Percentiles rank a stretch among this genome's conserved stretches.
These are phyloP conservation scores for Nephrotoma guestfalica DNA, from an alignment of 2,888 invertebrate genomes.

Conservation along the genomic window DNA sequence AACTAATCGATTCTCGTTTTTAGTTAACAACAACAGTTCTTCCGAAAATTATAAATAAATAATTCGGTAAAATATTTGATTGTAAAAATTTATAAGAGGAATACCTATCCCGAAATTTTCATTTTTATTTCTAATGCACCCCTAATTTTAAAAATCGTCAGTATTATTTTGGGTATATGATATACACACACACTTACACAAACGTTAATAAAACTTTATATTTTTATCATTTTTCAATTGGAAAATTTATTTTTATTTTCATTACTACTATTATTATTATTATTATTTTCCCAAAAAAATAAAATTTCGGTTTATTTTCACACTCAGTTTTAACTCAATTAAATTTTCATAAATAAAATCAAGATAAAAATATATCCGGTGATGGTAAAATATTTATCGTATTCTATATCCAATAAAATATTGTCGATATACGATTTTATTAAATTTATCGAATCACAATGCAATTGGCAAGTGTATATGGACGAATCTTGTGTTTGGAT, in stretches of 20 bases:
- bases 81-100: not conserved
- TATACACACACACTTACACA: not conserved
- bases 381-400: not conserved
- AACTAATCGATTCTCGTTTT: not conserved
- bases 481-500: no score
- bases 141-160: not conserved
- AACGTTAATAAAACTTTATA: not conserved
- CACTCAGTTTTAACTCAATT: conserved; percentile 25
- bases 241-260: not conserved
- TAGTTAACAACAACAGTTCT: not conserved
- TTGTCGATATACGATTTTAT: not conserved
- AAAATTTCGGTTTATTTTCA: conserved; percentile 19
- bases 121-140: not conserved
- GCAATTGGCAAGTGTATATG: not conserved
- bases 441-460: not conserved
- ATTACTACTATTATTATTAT: not conserved
- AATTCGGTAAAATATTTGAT: not conserved
- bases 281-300: not conserved
- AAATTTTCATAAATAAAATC: conserved; percentile 7
- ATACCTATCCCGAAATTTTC: not conserved
- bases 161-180: not conserved
- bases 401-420: not conserved
- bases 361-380: not conserved
- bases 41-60: not conserved
- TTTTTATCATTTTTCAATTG: not conserved